Conservation (phyloP, 1,140 invertebrate species). For the Lepidotrigona ventralis region DNA sequence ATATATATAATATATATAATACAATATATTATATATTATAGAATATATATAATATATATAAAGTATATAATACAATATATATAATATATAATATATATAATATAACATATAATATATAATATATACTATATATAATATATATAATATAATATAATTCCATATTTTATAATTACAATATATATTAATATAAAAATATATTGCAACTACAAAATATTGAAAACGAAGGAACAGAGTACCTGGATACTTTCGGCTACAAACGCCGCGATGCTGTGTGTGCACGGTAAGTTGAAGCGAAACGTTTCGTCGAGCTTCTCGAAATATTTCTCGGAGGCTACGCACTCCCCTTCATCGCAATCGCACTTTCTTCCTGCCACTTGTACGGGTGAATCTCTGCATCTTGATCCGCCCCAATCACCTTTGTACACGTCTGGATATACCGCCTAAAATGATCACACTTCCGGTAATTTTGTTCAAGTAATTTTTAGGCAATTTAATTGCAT, state of each 20-base stretch:
- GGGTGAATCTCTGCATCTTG: conserved; percentile 92
- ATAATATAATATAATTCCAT: no score
- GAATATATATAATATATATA: no score
- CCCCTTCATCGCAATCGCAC: conserved; percentile 84
- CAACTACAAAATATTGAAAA: neutral
- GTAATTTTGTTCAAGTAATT: no score
- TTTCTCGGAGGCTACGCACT: conserved; percentile 87
- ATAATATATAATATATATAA: no score
- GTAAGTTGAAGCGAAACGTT: conserved; percentile 87
- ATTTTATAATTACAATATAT: neutral
- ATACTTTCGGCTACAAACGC: conserved; percentile 97
- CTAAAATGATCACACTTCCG: conserved; percentile 76
- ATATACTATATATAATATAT: no score
- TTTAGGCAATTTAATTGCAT: neutral
- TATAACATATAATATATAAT: no score
- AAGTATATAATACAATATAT: no score
- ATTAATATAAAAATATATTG: neutral
- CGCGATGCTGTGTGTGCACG: conserved; percentile 86
- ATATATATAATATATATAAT: no score
- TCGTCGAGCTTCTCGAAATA: conserved; percentile 93
- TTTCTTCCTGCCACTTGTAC: conserved; percentile 85
- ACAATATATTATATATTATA: no score
- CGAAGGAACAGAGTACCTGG: conserved; percentile 82
- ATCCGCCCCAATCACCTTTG: conserved; percentile 93
- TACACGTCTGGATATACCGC: conserved; percentile 95